Evolutionary conservation across 2,888 invertebrate species (phyloP), one percentile per base, ranked within the genome.

Genomic region (Coremacera marginata): DNA sequence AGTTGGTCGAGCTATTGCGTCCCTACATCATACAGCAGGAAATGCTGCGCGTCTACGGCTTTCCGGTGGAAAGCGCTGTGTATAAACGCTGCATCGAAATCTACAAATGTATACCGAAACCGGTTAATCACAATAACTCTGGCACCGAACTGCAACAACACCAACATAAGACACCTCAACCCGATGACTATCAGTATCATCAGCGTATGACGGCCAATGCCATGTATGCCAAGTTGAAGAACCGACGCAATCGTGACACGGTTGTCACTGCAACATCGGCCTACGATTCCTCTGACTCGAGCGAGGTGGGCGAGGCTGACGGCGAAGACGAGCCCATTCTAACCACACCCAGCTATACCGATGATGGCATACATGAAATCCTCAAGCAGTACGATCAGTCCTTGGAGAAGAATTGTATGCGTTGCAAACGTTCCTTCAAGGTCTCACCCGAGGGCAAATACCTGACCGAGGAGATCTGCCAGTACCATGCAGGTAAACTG

Each of bases 401-500:
- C 86, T 71, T 86, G 70, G 91, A 92, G 88, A 91, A 92, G 84
- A 91, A 91, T 78, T 96, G 95, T 88, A 92, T 92, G 34, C 91
- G 96, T 76, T 96, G 96, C 90, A 92, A 92, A 79, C 92, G 92
- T 83, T 91, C 91, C 65, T 98, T 96, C 88, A 91, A 92, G 83
- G 92, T 96, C 78, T 92, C 93, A 81, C 90, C 92, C 37, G 91
- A 92, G 79, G 95, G 95, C 44, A 92, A 94, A 85, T 96, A 96
- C 87, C 87, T 94, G 31, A 92, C 92, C 3, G 91, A 92, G 65
- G 95, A 96, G 81, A 91, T 92, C 77, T 99, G 99, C 89, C 86
- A 91, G 22, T 96, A 96, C 88, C 99, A 99, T 88, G 96, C 95
- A 94, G 98, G 98, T 27, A 94, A 95, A 83, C 89, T 94, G n/a